These are phyloP conservation scores for Pseudocheirus occidentalis DNA, from an alignment of 2,797 vertebrate species.

Conservation along the genomic window DNA sequence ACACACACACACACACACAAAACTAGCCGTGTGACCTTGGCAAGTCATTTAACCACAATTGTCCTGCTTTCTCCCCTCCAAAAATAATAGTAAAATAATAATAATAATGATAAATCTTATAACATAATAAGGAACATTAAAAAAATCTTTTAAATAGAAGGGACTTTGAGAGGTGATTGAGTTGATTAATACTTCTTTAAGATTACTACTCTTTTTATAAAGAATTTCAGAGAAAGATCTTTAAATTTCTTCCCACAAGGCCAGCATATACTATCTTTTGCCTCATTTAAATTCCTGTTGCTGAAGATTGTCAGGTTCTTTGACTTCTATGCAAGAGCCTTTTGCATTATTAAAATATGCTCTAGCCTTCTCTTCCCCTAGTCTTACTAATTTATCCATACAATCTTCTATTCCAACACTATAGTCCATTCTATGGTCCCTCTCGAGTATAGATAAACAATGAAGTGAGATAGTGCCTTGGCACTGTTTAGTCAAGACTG, in stretches of 20 bases:
- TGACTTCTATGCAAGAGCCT: neutral
- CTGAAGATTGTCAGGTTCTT: neutral
- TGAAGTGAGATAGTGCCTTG: neutral
- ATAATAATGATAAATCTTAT: neutral
- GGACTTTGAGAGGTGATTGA: neutral
- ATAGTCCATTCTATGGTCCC: neutral
- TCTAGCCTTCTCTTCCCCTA: neutral
- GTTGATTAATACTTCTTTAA: neutral
- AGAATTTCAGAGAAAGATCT: neutral
- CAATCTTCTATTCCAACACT: neutral
- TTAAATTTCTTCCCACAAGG: neutral
- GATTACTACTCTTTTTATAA: neutral
- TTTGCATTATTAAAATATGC: neutral
- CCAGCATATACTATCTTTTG: neutral
- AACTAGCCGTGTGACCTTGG: too few species aligned
- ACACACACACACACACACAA: too few species aligned
- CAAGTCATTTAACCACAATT: too few species aligned
- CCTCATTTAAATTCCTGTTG: neutral
- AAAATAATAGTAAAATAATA: neutral
- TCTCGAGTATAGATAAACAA: neutral
- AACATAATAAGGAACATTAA: neutral
- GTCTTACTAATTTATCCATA: neutral
- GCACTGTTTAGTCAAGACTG: neutral
- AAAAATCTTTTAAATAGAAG: neutral
- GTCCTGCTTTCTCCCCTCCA: too few species aligned